A percentile compares a stretch with the other conserved stretches of the same genome.
These are phyloP conservation scores for Pachyramphus minor DNA, from an alignment of 2,113 vertebrate genomes.

Conservation along the genomic window DNA sequence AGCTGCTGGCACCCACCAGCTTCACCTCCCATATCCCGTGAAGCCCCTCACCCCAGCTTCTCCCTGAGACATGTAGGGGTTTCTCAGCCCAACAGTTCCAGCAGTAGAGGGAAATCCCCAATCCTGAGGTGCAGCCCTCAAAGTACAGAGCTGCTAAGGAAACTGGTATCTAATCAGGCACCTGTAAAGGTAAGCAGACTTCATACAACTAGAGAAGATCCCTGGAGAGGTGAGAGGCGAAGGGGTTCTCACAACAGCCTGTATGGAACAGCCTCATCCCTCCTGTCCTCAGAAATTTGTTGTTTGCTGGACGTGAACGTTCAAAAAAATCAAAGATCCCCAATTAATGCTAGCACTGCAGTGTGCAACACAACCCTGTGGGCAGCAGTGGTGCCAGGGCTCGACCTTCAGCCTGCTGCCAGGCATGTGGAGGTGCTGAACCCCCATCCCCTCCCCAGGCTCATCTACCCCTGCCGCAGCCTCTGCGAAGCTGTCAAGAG, in stretches of 20 bases:
- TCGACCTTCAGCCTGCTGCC: not conserved
- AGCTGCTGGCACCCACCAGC: not conserved
- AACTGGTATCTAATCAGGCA: not conserved
- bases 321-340: not conserved
- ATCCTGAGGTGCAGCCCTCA: not conserved
- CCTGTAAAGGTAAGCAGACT: not conserved
- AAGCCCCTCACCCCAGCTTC: not conserved
- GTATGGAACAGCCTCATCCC: not conserved
- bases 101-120: not conserved
- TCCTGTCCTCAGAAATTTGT: not conserved
- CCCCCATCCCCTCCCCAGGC: conserved; percentile 48
- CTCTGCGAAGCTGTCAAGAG: conserved; percentile 79
- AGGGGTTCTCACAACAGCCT: not conserved
- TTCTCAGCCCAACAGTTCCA: not conserved
- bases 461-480: conserved; percentile 80
- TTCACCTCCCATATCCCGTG: not conserved
- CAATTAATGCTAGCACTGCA: not conserved
- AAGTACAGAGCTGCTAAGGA: not conserved
- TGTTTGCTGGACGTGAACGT: not conserved
- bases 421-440: not conserved
- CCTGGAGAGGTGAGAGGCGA: no score
- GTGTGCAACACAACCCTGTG: not conserved
- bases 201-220: not conserved
- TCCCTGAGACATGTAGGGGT: fast-evolving
- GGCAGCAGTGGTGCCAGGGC: not conserved